A percentile compares a stretch with the other conserved stretches of the same genome.
Evolutionary conservation across 2,888 invertebrate genomes (phyloP).

Genomic region (Rhingia rostrata): DNA sequence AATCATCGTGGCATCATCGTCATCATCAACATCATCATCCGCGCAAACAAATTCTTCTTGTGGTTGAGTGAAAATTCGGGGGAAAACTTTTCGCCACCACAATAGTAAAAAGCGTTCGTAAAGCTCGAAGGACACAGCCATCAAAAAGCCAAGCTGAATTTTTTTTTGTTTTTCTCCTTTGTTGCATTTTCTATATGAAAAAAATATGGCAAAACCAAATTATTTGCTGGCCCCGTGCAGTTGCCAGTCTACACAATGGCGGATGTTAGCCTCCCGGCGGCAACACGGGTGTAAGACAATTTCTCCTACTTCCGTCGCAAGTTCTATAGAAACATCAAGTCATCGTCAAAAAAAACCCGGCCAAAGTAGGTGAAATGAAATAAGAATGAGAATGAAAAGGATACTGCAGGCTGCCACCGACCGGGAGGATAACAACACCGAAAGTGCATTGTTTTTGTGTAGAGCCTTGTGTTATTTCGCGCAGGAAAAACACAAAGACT

Average conservation of each 20-base stretch:
- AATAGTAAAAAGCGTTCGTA: not conserved
- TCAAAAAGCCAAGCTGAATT: not conserved
- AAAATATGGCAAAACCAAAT: not conserved
- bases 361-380: conserved; percentile 38
- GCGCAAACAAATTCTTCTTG: conserved; percentile 7
- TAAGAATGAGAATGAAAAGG: conserved; percentile 30
- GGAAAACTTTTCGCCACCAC: not conserved
- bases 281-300: conserved; percentile 58
- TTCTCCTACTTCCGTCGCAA: conserved; percentile 53
- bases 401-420: conserved; percentile 17
- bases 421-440: conserved; percentile 19
- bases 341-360: conserved; percentile 37
- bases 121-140: conserved; percentile 43
- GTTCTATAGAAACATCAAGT: conserved; percentile 60
- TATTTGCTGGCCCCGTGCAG: conserved; percentile 15
- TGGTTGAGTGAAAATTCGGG: conserved; percentile 24
- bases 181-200: not conserved
- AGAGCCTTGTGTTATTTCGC: not conserved
- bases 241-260: conserved; percentile 45
- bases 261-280: conserved; percentile 57
- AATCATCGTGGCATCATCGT: conserved; percentile 35
- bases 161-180: not conserved
- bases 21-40: conserved; percentile 30
- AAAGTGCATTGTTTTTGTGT: conserved; percentile 42
- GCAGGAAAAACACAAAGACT: conserved; percentile 8